Percentiles rank a stretch among this genome's conserved stretches.
phyloP scores from a whole-genome alignment of 2,113 vertebrate genomes.

The Sylvilagus bachmani region DNA sequence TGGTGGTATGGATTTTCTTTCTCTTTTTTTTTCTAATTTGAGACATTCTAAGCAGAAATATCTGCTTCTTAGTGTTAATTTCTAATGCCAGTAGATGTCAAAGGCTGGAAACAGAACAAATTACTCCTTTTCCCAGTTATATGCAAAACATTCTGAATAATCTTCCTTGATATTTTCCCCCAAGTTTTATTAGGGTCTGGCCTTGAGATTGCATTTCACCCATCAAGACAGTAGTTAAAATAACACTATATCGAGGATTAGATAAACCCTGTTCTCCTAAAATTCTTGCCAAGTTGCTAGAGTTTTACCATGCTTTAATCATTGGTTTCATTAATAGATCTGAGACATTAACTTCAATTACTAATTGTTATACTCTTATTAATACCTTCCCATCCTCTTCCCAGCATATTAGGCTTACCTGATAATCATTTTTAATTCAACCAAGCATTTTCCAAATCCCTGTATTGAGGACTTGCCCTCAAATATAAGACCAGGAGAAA shows the following conservation, averaged over 20 bases:
- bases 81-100: background rate
- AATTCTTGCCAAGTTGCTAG: constrained; percentile 2
- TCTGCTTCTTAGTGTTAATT: background rate
- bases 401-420: background rate
- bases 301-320: background rate
- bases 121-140: background rate
- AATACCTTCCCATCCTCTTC: background rate
- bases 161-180: background rate
- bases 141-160: background rate
- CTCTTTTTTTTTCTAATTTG: background rate
- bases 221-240: constrained; percentile 16
- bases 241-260: background rate
- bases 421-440: background rate
- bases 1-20: background rate
- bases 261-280: background rate
- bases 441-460: background rate
- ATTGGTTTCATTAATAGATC: background rate
- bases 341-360: constrained; percentile 39
- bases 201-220: background rate
- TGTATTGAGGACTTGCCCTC: background rate
- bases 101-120: background rate
- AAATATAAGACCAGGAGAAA: background rate
- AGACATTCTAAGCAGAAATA: constrained; percentile 9
- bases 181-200: background rate
- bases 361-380: background rate